Evolutionary conservation across 1,140 invertebrate species (phyloP).

Genomic region (Cecropterus lyciades): DNA sequence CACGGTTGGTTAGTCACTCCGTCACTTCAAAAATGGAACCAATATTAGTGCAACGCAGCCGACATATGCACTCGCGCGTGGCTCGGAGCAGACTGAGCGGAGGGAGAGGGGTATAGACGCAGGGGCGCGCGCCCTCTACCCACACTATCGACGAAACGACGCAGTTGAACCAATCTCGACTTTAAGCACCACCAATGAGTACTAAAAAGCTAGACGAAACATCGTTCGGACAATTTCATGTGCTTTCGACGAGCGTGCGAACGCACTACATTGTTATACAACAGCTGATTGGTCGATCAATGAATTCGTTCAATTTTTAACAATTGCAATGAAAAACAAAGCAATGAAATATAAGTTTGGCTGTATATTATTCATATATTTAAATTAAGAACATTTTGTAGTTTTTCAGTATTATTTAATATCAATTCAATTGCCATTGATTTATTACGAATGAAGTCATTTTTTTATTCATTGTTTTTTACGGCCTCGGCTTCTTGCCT

Average conservation of each 20-base stretch:
- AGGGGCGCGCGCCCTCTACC: constrained; percentile 27
- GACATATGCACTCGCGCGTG: not conserved
- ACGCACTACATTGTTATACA: constrained; percentile 10
- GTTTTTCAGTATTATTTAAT: no score
- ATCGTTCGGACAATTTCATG: constrained; percentile 18
- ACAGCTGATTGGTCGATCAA: constrained; percentile 36
- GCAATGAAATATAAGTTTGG: constrained; percentile 2
- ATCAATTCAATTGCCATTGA: no score
- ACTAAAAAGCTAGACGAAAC: constrained; percentile 19
- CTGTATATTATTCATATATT: no score
- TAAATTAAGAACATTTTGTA: no score
- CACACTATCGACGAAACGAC: constrained; percentile 20
- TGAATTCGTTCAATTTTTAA: constrained; percentile 18
- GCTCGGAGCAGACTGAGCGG: constrained; percentile 23
- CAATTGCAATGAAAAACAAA: no score
- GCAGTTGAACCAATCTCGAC: constrained; percentile 6
- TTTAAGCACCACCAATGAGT: not conserved
- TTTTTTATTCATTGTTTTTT: no score
- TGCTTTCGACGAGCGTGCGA: constrained; percentile 15
- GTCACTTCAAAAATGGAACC: constrained; percentile 19
- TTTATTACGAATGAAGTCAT: no score
- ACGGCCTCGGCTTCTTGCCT: no score
- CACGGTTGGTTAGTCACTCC: constrained; percentile 23
- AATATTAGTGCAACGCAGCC: not conserved
- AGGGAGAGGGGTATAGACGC: constrained; percentile 16